phyloP scores from a whole-genome alignment of 2,888 invertebrate species.

The Schizaphis graminum region DNA sequence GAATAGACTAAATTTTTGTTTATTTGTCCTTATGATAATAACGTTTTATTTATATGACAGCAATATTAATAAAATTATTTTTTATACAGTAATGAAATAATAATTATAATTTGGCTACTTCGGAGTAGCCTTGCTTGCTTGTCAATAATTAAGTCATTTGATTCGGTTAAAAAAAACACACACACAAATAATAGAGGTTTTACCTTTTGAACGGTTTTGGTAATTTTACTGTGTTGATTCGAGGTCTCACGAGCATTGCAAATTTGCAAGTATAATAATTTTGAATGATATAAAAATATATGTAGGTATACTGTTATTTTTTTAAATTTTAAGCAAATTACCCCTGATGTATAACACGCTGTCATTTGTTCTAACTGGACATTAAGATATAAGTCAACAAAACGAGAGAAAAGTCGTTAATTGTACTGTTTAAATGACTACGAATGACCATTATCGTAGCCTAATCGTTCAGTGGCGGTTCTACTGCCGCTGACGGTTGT shows the following conservation, averaged over 20 bases:
- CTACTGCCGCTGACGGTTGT: not conserved
- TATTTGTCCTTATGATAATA: not conserved
- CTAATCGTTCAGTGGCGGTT: not conserved
- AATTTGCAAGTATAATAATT: conserved; percentile 11
- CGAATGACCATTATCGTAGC: not conserved
- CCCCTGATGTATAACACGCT: not conserved
- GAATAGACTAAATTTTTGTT: not conserved
- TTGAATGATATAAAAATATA: not conserved
- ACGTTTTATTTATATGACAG: not conserved
- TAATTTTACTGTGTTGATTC: conserved; percentile 28
- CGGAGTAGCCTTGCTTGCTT: not conserved
- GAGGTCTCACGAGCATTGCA: conserved; percentile 43
- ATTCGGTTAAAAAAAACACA: not conserved
- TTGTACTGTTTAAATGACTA: not conserved
- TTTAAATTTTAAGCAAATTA: not conserved
- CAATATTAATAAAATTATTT: not conserved
- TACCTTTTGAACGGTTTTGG: conserved; percentile 18
- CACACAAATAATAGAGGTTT: conserved; percentile 4
- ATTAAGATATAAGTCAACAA: not conserved
- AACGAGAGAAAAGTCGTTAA: not conserved
- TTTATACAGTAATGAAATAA: conserved; percentile 8
- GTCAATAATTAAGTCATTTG: conserved; percentile 42
- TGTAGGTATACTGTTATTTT: not conserved
- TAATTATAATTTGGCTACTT: not conserved
- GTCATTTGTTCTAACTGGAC: not conserved